These are phyloP conservation scores for Brachycybe producta DNA, from an alignment of 2,888 invertebrate species.

Conservation along the genomic window DNA sequence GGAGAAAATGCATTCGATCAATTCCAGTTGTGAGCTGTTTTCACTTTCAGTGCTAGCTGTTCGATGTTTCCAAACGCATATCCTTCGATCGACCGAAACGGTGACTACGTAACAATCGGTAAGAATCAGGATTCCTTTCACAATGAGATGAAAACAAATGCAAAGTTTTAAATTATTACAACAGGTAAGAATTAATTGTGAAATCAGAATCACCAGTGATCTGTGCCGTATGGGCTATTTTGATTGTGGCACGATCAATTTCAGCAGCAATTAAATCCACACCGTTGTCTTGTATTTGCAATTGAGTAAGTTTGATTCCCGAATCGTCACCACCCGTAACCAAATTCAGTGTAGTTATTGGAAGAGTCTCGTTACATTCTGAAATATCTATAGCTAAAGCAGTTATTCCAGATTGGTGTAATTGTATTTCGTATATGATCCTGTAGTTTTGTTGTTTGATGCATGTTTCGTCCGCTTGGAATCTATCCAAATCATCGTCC, in stretches of 20 bases:
- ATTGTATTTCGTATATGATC: neutral
- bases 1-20: too few species aligned
- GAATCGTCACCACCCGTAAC: constrained; percentile 10
- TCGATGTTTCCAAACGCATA: constrained; percentile 7
- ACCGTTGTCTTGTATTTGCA: neutral
- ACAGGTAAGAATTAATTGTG: too few species aligned
- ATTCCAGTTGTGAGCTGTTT: too few species aligned
- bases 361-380: neutral
- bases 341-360: neutral
- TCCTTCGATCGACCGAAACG: constrained; percentile 6
- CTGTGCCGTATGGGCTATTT: constrained; percentile 5
- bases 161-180: too few species aligned
- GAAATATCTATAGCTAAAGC: neutral
- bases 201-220: constrained; percentile 3
- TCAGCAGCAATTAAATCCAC: neutral
- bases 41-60: too few species aligned
- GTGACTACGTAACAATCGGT: neutral
- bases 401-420: constrained; percentile 13
- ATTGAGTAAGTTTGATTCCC: neutral
- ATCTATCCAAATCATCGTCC: too few species aligned
- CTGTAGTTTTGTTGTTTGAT: too few species aligned
- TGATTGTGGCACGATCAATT: neutral
- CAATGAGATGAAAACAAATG: neutral
- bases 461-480: too few species aligned
- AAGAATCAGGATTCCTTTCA: neutral